Base-by-base conservation (phyloP, 2,888 invertebrate species). In the Diogma glabrata region DNA sequence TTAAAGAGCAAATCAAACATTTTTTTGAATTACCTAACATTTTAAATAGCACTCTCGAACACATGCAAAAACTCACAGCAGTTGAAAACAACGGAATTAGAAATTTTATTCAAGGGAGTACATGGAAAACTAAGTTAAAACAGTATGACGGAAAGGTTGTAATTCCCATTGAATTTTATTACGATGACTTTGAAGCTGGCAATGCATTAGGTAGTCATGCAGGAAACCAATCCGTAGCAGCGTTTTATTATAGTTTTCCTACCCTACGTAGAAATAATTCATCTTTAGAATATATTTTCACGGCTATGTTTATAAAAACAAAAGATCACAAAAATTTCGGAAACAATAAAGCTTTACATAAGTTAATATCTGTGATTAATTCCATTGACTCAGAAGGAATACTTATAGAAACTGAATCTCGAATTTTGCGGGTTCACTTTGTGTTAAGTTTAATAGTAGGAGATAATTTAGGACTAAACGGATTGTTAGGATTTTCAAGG, bases 401-500 rank as follows among this genome's bases (percentile, higher is more conserved):
- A 38, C 7, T 22, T 36, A 38, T 49, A 36, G 38, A 49, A 22
- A 20, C 22, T 14, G 24, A 23, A 36, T 45, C 19, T 10, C 19
- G 22, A 20, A 22, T 23, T 36, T 36, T 33, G 22, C 23, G 28
- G 10, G 30, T 53, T 26, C 43, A 53, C 46, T 55, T 56, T 52
- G 26, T 47, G 16, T 19, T 55, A 19, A 43, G 33, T 10, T 24
- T 56, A 19, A 40, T 55, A 26, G 26, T 49, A 40, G 56, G 53
- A 12, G 55, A 56, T 28, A 56, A 56, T 55, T 45, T 54, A 12
- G 56, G 51, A 5, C 30, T 55, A 40, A 43, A 55, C 30, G 36
- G 28, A 23, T 23, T 55, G 16, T 51, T 54, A 40, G 55, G 56
- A 3, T 53, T 57, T 36, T 26, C 51, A 7, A 53, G 53, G 47